Evolutionary conservation across 2,888 invertebrate genomes (phyloP).

Genomic region (Heliconius hortense): DNA sequence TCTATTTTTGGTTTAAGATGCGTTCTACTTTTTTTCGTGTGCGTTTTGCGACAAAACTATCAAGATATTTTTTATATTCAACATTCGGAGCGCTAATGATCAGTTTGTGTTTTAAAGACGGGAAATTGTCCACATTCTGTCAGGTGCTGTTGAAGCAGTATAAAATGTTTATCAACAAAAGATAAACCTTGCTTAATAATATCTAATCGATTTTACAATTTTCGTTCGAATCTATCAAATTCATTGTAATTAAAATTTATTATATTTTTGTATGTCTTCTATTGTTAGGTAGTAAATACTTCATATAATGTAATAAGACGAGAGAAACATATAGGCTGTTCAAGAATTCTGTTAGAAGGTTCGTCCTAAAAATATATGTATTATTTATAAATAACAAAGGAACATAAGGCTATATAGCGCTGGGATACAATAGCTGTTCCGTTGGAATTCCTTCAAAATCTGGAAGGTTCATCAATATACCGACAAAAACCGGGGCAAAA

Average conservation of each 20-base stretch:
- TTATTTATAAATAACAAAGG: constrained; percentile 40
- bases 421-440: constrained; percentile 42
- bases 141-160: not conserved
- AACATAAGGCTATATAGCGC: constrained; percentile 31
- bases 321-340: not conserved
- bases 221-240: not conserved
- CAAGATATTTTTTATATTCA: constrained; percentile 22
- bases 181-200: not conserved
- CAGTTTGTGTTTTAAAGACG: constrained; percentile 23
- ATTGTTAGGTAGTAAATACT: not conserved
- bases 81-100: constrained; percentile 20
- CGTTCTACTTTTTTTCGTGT: constrained; percentile 29
- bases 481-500: constrained; percentile 74
- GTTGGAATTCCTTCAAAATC: constrained; percentile 70
- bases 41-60: constrained; percentile 20
- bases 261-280: not conserved
- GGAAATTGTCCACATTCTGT: constrained; percentile 17
- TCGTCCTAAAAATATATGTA: constrained; percentile 30
- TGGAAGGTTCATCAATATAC: constrained; percentile 72
- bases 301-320: constrained; percentile 2
- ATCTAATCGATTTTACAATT: not conserved
- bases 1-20: constrained; percentile 46
- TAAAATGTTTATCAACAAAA: not conserved
- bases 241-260: not conserved
- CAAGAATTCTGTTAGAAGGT: constrained; percentile 18